phyloP scores from a whole-genome alignment of 2,113 vertebrate genomes.

The Pachyramphus minor region DNA sequence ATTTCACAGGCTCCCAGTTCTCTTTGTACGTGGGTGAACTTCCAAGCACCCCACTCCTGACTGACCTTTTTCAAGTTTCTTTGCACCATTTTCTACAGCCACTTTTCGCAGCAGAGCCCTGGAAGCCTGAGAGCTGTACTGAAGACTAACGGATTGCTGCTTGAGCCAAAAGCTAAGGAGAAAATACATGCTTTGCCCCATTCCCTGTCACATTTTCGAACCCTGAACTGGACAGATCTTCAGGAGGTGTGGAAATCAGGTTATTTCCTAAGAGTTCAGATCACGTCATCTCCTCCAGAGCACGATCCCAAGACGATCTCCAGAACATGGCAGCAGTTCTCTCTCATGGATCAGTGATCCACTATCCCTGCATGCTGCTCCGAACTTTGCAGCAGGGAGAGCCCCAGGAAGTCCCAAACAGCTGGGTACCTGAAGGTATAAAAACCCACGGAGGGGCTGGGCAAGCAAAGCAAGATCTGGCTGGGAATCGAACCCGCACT shows the following conservation, averaged over 20 bases:
- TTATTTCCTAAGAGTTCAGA: neutral
- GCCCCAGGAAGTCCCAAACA: neutral
- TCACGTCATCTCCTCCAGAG: neutral
- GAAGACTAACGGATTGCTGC: neutral
- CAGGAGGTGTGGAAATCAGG: neutral
- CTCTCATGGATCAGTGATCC: neutral
- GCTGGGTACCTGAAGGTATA: rapidly evolving
- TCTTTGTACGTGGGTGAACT: neutral
- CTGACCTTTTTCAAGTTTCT: rapidly evolving
- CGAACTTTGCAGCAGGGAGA: neutral
- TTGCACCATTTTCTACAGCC: neutral
- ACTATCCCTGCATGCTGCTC: neutral
- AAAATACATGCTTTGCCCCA: neutral
- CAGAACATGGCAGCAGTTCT: neutral
- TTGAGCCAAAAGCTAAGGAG: neutral
- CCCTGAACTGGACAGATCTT: neutral
- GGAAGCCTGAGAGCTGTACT: neutral
- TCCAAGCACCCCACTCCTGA: neutral
- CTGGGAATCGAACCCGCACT: neutral
- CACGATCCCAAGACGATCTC: neutral
- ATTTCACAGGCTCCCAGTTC: neutral
- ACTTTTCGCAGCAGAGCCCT: neutral
- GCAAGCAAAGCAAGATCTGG: neutral
- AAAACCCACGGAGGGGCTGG: neutral
- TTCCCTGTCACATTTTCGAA: neutral